These are phyloP conservation scores for Acanthosoma haemorrhoidale DNA, from an alignment of 2,888 invertebrate genomes.

Conservation along the genomic window DNA sequence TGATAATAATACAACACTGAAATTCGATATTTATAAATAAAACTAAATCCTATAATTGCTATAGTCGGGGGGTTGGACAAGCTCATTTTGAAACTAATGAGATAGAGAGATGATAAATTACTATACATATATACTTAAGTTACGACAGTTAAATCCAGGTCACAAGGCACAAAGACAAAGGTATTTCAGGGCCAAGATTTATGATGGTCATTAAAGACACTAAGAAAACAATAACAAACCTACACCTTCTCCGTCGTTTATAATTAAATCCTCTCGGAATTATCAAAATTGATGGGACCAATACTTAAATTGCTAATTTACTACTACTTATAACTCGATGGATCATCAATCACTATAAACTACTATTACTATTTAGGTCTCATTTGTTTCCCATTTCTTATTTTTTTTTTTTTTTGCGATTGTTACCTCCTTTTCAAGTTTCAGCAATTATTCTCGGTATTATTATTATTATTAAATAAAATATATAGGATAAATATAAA, in stretches of 20 bases:
- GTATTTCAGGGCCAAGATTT: no score
- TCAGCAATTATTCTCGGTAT: neutral
- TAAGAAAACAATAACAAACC: neutral
- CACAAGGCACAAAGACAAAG: slow-evolving; percentile 1
- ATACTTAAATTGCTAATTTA: neutral
- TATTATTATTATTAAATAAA: neutral
- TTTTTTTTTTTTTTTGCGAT: no score
- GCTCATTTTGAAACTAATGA: neutral
- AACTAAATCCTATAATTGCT: neutral
- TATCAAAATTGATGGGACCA: neutral
- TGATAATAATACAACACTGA: no score
- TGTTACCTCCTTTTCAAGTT: neutral
- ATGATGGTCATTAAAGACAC: neutral
- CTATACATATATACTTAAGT: neutral
- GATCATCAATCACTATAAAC: slow-evolving; percentile 1
- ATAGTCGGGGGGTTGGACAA: neutral
- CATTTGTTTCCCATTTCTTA: neutral
- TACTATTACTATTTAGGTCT: neutral
- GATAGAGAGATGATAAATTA: neutral
- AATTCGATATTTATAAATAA: no score
- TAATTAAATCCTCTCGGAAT: slow-evolving; percentile 2
- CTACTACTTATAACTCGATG: neutral
- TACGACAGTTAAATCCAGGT: slow-evolving; percentile 1
- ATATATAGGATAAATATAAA: slow-evolving; percentile 15
- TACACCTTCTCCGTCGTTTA: neutral